Conservation (phyloP, 2,797 vertebrate species). For the Varecia variegata region DNA sequence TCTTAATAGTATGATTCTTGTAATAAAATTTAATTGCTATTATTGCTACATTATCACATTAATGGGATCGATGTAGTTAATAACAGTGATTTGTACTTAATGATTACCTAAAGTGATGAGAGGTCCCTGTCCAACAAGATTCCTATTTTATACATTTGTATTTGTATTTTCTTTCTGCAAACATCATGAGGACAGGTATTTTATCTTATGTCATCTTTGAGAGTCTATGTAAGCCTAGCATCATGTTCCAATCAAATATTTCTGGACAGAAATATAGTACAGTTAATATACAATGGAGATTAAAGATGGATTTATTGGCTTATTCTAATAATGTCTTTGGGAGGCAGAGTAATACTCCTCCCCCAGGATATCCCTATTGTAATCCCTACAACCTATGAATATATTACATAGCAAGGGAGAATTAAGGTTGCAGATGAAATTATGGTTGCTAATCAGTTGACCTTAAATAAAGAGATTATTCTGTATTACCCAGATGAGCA, state of each 20-base stretch:
- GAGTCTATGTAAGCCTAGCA: background rate
- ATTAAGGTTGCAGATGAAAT: background rate
- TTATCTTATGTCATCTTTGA: background rate
- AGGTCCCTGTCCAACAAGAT: background rate
- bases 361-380: background rate
- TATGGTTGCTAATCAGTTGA: slow-evolving; percentile 3
- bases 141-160: background rate
- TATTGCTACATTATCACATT: slow-evolving; percentile 46
- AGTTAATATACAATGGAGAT: background rate
- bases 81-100: slow-evolving; percentile 48
- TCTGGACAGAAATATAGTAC: background rate
- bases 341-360: background rate
- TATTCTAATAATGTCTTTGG: background rate
- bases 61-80: slow-evolving; percentile 53
- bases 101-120: background rate
- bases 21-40: slow-evolving; percentile 51
- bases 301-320: background rate
- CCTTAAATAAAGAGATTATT: background rate
- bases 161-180: background rate
- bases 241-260: background rate
- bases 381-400: background rate
- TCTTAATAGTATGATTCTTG: background rate
- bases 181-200: background rate
- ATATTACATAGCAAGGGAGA: background rate
- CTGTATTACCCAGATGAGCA: background rate